Conservation (phyloP, 2,797 vertebrate genomes). For the Babyrousa celebensis region DNA sequence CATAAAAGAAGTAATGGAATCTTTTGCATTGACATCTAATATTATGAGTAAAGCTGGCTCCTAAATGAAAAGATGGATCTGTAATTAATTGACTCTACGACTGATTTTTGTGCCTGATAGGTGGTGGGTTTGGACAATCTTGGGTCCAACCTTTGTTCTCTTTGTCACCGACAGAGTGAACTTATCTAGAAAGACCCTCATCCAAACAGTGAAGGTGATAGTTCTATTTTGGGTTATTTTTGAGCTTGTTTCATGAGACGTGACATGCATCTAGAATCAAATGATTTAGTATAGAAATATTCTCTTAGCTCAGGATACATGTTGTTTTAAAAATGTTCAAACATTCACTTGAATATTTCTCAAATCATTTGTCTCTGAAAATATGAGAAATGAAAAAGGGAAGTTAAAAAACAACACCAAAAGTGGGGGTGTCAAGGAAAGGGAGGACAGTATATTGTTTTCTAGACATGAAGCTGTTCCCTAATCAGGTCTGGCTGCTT, state of each 20-base stretch:
- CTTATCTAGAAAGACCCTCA: neutral
- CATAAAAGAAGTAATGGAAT: neutral
- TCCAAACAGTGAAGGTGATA: neutral
- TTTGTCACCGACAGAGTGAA: neutral
- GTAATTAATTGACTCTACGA: neutral
- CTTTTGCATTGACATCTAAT: neutral
- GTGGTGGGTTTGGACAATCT: neutral
- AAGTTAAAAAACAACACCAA: neutral
- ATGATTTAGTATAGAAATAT: neutral
- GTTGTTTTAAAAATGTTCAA: conserved; percentile 13
- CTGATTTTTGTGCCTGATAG: neutral
- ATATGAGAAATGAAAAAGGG: neutral
- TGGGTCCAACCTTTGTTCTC: too few species aligned
- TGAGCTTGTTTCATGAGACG: neutral
- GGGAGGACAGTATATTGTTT: neutral
- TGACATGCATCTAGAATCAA: neutral
- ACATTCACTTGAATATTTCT: neutral
- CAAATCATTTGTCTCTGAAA: neutral
- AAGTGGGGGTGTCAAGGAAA: neutral
- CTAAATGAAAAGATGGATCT: neutral
- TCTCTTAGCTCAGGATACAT: neutral
- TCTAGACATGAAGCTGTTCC: neutral
- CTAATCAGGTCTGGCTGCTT: too few species aligned
- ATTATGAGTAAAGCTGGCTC: neutral
- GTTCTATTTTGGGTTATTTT: neutral